phyloP scores from a whole-genome alignment of 2,888 invertebrate genomes.

The Eristalis intricaria region DNA sequence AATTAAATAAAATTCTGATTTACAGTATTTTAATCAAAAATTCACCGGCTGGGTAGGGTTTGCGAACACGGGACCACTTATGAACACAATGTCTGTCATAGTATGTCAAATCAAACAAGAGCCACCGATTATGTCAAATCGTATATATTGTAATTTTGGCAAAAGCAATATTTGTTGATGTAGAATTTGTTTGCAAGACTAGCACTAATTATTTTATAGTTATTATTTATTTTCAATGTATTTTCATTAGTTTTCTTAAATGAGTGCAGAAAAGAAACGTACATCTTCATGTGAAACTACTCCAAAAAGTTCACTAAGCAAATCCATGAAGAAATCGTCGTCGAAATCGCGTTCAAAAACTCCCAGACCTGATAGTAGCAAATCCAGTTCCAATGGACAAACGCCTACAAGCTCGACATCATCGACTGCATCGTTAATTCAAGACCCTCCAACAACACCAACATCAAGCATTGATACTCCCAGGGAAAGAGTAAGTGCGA shows the following conservation, averaged over 20 bases:
- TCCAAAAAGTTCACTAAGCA: slow-evolving; percentile 75
- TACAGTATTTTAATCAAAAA: no score
- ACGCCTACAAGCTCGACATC: slow-evolving; percentile 49
- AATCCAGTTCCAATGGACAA: slow-evolving; percentile 64
- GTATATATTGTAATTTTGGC: not conserved
- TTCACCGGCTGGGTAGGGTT: no score
- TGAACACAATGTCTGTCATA: not conserved
- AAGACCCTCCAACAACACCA: slow-evolving; percentile 74
- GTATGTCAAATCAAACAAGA: slow-evolving; percentile 35
- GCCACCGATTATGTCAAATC: not conserved
- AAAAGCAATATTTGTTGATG: not conserved
- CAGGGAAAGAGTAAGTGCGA: slow-evolving; percentile 65
- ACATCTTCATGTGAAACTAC: slow-evolving; percentile 73
- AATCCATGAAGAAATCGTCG: slow-evolving; percentile 78
- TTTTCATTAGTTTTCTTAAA: slow-evolving; percentile 5
- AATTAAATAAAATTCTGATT: no score
- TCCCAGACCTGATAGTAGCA: slow-evolving; percentile 74
- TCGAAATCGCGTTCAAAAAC: slow-evolving; percentile 78
- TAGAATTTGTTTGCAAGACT: not conserved
- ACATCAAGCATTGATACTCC: slow-evolving; percentile 73
- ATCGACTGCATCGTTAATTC: slow-evolving; percentile 35
- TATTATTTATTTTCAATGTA: slow-evolving; percentile 26
- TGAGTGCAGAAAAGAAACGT: slow-evolving; percentile 63
- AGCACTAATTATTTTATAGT: not conserved
- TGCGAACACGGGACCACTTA: not conserved